A percentile compares a stretch with the other conserved stretches of the same genome.
phyloP scores from a whole-genome alignment of 2,113 vertebrate species.

The Penelope pileata region DNA sequence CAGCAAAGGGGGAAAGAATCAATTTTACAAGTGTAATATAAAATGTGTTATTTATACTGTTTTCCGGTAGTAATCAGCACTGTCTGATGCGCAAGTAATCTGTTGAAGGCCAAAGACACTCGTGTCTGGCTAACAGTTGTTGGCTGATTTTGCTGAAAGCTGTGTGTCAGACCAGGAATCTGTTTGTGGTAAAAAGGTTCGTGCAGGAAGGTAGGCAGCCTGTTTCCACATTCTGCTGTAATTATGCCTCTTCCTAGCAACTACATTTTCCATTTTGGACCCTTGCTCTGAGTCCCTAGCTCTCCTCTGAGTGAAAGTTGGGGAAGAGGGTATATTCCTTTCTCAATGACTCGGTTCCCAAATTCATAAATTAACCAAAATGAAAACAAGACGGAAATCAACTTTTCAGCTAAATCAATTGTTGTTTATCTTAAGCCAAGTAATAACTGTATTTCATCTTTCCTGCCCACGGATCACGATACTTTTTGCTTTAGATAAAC shows the following conservation, averaged over 20 bases:
- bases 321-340: background rate
- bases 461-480: background rate
- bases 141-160: conserved; percentile 47
- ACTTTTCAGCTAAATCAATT: background rate
- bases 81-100: conserved; percentile 22
- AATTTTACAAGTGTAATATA: conserved; percentile 27
- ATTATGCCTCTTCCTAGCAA: background rate
- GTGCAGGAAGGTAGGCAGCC: conserved; percentile 12
- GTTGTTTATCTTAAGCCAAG: background rate
- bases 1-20: background rate
- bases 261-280: background rate
- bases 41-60: conserved; percentile 16
- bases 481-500: background rate
- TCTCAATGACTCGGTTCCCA: background rate
- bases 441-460: background rate
- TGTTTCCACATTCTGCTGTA: background rate
- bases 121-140: conserved; percentile 39
- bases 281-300: background rate
- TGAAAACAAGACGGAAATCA: background rate
- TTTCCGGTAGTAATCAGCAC: conserved; percentile 45
- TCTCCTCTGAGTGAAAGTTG: background rate
- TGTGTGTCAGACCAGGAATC: conserved; percentile 13
- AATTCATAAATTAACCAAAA: background rate
- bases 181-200: background rate
- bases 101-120: conserved; percentile 33